A percentile compares a stretch with the other conserved stretches of the same genome.
Evolutionary conservation across 2,888 invertebrate genomes (phyloP).

Genomic region (Drosophila pegasa): DNA sequence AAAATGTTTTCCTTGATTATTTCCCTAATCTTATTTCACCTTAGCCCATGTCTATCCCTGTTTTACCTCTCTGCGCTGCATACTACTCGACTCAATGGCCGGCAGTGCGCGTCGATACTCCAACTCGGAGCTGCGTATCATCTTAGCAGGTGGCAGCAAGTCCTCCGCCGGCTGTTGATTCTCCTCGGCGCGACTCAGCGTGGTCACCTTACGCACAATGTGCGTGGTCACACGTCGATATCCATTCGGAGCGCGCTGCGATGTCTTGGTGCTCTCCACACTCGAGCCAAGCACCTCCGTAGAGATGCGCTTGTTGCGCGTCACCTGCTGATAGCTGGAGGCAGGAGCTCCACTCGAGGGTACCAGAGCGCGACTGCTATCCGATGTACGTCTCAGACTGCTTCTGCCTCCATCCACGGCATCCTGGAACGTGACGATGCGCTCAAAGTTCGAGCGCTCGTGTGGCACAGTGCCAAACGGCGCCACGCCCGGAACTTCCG

Average conservation of each 20-base stretch:
- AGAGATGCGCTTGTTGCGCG: slow-evolving; percentile 92
- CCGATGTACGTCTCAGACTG: slow-evolving; percentile 67
- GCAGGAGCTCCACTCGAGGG: slow-evolving; percentile 39
- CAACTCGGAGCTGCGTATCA: slow-evolving; percentile 85
- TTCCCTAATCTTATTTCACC: background rate
- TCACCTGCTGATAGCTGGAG: slow-evolving; percentile 89
- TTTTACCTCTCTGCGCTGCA: slow-evolving; percentile 91
- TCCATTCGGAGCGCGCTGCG: slow-evolving; percentile 91
- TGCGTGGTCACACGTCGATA: slow-evolving; percentile 93
- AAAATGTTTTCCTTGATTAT: background rate
- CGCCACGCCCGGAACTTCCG: slow-evolving; percentile 83
- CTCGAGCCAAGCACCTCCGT: slow-evolving; percentile 94
- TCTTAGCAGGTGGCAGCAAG: slow-evolving; percentile 86
- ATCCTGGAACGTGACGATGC: slow-evolving; percentile 82
- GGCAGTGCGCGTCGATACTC: slow-evolving; percentile 85
- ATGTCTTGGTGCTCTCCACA: slow-evolving; percentile 93
- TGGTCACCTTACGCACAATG: slow-evolving; percentile 95
- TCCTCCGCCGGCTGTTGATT: slow-evolving; percentile 88
- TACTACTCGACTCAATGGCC: slow-evolving; percentile 85
- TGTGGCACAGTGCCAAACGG: slow-evolving; percentile 66
- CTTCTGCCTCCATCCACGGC: slow-evolving; percentile 52
- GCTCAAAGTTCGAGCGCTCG: slow-evolving; percentile 85
- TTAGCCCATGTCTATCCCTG: too few relatives aligned
- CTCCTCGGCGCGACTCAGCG: slow-evolving; percentile 94
- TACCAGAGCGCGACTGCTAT: slow-evolving; percentile 71